Evolutionary conservation across 2,797 vertebrate species (phyloP).

Genomic region (Sebastes alutus): DNA sequence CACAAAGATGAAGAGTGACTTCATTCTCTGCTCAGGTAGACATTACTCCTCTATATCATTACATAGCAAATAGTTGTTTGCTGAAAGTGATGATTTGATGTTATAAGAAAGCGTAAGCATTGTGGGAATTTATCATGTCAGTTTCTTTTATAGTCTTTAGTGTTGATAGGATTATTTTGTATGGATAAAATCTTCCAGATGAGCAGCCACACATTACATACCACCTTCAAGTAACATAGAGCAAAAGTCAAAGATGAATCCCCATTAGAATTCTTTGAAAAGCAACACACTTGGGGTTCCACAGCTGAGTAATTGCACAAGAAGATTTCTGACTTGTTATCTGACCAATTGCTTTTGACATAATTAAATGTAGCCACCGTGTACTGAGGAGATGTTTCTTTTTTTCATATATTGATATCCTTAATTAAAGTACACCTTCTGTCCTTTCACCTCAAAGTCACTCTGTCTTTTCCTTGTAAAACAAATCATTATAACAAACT

Average conservation of each 20-base stretch:
- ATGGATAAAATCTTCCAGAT: background rate
- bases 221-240: background rate
- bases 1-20: no score
- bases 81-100: background rate
- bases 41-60: no score
- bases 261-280: conserved; percentile 8
- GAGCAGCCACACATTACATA: background rate
- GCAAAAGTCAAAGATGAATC: conserved; percentile 9
- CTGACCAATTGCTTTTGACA: conserved; percentile 28
- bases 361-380: conserved; percentile 7
- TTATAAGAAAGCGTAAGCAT: background rate
- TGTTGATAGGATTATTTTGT: background rate
- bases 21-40: no score
- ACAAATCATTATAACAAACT: conserved; percentile 36
- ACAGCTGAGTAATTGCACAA: conserved; percentile 14
- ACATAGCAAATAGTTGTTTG: no score
- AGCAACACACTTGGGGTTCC: conserved; percentile 6
- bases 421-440: conserved; percentile 39
- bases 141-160: background rate
- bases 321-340: conserved; percentile 21
- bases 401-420: background rate
- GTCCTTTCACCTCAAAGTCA: conserved; percentile 34
- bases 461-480: conserved; percentile 24
- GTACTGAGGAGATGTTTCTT: background rate
- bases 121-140: background rate